Conservation (phyloP, 2,888 invertebrate species). For the Icerya purchasi region DNA sequence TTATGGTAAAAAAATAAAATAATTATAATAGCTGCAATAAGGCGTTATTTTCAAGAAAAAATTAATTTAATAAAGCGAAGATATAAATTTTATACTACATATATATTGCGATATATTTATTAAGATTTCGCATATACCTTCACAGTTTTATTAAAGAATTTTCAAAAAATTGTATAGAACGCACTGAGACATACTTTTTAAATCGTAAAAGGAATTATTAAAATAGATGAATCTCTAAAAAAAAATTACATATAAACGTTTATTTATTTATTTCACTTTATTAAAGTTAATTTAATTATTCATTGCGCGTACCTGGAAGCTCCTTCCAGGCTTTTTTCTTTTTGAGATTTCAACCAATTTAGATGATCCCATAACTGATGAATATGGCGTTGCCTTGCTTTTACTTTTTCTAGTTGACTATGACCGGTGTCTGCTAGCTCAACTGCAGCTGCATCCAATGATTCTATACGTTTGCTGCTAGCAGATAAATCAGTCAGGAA, state of each 20-base stretch:
- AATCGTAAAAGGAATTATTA: background rate
- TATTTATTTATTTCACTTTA: too few species aligned
- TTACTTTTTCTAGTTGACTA: slow-evolving; percentile 60
- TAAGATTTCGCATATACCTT: too few species aligned
- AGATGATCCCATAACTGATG: slow-evolving; percentile 74
- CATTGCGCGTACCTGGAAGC: slow-evolving; percentile 43
- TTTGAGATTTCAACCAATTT: slow-evolving; percentile 64
- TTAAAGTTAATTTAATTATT: too few species aligned
- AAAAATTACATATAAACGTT: background rate
- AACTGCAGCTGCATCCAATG: slow-evolving; percentile 66
- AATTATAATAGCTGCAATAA: too few species aligned
- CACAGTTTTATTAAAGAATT: too few species aligned
- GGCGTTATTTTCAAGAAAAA: too few species aligned
- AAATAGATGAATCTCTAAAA: background rate
- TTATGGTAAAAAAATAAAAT: too few species aligned
- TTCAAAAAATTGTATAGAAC: too few species aligned
- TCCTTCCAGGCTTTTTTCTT: slow-evolving; percentile 77
- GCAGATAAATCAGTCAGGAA: slow-evolving; percentile 89
- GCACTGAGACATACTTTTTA: too few species aligned
- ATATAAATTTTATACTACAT: too few species aligned
- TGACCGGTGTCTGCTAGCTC: slow-evolving; percentile 69
- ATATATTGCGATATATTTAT: too few species aligned
- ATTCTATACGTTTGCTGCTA: slow-evolving; percentile 72
- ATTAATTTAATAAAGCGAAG: too few species aligned
- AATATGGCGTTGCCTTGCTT: slow-evolving; percentile 54